phyloP scores from a whole-genome alignment of 2,113 vertebrate genomes.

The Semicossyphus pulcher region DNA sequence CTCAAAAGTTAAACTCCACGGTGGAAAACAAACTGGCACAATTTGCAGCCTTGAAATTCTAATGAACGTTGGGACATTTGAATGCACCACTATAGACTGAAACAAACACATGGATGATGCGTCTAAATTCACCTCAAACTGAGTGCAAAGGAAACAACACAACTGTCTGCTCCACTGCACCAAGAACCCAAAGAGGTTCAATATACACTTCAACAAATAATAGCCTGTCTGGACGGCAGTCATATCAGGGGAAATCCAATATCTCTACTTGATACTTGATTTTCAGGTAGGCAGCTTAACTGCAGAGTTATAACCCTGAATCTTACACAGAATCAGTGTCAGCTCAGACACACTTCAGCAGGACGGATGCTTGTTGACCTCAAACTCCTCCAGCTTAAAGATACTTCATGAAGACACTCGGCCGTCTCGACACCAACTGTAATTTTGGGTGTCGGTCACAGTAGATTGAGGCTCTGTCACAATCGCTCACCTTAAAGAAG shows the following conservation, averaged over 20 bases:
- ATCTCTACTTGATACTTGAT: neutral
- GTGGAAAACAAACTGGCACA: too few relatives aligned
- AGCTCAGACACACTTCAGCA: neutral
- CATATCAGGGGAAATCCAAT: neutral
- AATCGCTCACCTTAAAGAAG: neutral
- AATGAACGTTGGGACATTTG: too few relatives aligned
- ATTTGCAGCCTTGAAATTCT: too few relatives aligned
- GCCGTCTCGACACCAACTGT: neutral
- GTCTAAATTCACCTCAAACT: too few relatives aligned
- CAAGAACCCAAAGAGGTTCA: accelerated
- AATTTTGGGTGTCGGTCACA: neutral
- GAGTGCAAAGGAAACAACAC: too few relatives aligned
- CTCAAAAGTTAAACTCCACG: too few relatives aligned
- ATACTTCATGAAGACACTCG: neutral
- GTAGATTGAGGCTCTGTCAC: too few relatives aligned
- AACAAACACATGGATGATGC: too few relatives aligned
- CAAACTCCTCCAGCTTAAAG: neutral
- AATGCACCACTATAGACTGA: too few relatives aligned
- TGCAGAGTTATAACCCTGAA: neutral
- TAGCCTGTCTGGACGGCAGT: neutral
- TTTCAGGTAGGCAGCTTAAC: neutral
- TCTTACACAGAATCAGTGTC: neutral
- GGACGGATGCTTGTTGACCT: neutral
- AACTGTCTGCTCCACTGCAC: too few relatives aligned
- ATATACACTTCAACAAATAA: neutral